phyloP scores from a whole-genome alignment of 2,113 vertebrate species.

The Varanus salvator region DNA sequence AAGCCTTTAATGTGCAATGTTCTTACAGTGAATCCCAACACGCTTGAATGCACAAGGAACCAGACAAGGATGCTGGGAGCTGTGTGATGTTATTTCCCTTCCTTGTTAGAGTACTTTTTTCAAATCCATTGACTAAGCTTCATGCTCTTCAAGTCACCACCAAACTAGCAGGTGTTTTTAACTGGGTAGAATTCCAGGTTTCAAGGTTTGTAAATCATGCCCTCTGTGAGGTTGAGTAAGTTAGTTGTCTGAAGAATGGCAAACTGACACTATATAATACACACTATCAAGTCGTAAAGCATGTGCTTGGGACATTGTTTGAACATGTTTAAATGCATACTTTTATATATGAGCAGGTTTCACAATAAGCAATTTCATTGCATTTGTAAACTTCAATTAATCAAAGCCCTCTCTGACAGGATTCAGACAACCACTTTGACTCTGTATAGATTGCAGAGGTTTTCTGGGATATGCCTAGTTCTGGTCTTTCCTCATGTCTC shows the following conservation, averaged over 20 bases:
- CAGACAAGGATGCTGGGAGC: background rate
- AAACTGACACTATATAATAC: background rate
- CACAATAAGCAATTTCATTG: background rate
- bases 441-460: background rate
- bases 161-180: background rate
- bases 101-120: background rate
- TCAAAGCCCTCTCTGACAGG: background rate
- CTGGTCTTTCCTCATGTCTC: background rate
- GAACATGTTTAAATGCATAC: background rate
- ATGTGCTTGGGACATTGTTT: slow-evolving; percentile 1
- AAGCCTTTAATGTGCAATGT: background rate
- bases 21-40: background rate
- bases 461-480: background rate
- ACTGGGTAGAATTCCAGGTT: background rate
- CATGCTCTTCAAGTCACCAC: slow-evolving; percentile 15
- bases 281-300: background rate
- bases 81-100: background rate
- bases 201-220: background rate
- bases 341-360: slow-evolving; percentile 1
- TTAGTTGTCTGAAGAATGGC: background rate
- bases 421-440: background rate
- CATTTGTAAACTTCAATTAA: background rate
- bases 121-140: slow-evolving; percentile 2
- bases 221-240: background rate
- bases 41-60: background rate